Conservation (phyloP, 1,140 invertebrate genomes). For the Heliconius hermathena region DNA sequence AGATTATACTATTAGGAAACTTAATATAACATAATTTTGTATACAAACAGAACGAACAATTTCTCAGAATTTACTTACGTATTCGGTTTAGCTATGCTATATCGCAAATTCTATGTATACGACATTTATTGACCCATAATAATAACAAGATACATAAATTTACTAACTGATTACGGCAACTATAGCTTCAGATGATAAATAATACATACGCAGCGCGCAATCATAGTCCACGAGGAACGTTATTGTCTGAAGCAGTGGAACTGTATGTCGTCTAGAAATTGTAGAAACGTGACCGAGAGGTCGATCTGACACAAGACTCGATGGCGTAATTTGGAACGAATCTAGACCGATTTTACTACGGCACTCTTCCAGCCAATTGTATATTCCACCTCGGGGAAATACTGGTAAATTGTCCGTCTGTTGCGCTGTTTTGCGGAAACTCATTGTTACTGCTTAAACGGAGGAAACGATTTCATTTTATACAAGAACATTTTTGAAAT, state of each 20-base stretch:
- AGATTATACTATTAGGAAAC: neutral
- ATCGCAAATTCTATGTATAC: neutral
- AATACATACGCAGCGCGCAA: conserved; percentile 33
- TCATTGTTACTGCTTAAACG: conserved; percentile 10
- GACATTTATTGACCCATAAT: neutral
- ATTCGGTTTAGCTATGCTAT: neutral
- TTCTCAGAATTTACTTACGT: neutral
- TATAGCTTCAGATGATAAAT: conserved; percentile 11
- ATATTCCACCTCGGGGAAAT: conserved; percentile 48
- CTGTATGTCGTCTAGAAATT: conserved; percentile 46
- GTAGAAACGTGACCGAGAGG: conserved; percentile 53
- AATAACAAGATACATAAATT: neutral
- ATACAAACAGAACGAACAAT: neutral
- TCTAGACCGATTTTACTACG: conserved; percentile 49
- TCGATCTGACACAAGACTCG: conserved; percentile 45
- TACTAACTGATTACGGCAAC: neutral
- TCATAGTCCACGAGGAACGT: conserved; percentile 30
- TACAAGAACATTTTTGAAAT: neutral
- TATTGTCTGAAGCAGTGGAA: conserved; percentile 20
- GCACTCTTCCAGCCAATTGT: conserved; percentile 45
- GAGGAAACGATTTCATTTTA: neutral
- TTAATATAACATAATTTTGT: neutral
- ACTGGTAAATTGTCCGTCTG: conserved; percentile 41
- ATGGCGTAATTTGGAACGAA: conserved; percentile 49
- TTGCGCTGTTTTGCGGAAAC: conserved; percentile 10